Base-by-base conservation (phyloP, 2,888 invertebrate species). In the Synanthedon myopaeformis region DNA sequence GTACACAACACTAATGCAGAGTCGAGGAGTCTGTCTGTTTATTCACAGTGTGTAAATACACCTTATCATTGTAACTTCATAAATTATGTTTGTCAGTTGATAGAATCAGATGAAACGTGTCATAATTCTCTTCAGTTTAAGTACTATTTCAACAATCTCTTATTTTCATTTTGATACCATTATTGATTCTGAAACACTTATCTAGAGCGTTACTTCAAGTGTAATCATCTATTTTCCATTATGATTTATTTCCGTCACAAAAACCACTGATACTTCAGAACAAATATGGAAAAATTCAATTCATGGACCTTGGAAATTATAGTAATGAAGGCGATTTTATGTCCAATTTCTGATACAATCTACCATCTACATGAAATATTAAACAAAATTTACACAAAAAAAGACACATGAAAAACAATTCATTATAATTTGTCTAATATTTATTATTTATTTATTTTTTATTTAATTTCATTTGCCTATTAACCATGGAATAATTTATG, bases 11-110 rank as follows among this genome's bases (percentile, higher is more conserved):
- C 79, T 77, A 78, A 82, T 83, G 81, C 82, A 79, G 74, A 81
- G 81, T 69, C 74, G 79, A 79, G 77, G 73, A 74, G 79, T 77
- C 76, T 79, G 69, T 67, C 62, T 83, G 84, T 83, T 71, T 81
- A 72, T 76, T 72, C 72, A 63, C 76, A 78, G 77, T 78, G 77
- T 79, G 86, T 84, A 86, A 86, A 86, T 80, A 85, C 74, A 60
- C 73, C 79, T 86, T 86, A 87, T 86, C 87, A 79, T 58, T 72
- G 78, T 79, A 79, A 83, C 86, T 85, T 84, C 87, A 86, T 87
- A 87, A 87, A 87, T 87, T 82, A 80, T 82, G 87, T 87, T 86
- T 87, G 86, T 87, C 86, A 87, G 68, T 64, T 76, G 67, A 76
- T 74, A 74, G 75, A 82, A 79, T 80, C 74, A 69, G 65, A 67